Conservation (phyloP, 2,888 invertebrate species). For the Hypolimnas misippus region DNA sequence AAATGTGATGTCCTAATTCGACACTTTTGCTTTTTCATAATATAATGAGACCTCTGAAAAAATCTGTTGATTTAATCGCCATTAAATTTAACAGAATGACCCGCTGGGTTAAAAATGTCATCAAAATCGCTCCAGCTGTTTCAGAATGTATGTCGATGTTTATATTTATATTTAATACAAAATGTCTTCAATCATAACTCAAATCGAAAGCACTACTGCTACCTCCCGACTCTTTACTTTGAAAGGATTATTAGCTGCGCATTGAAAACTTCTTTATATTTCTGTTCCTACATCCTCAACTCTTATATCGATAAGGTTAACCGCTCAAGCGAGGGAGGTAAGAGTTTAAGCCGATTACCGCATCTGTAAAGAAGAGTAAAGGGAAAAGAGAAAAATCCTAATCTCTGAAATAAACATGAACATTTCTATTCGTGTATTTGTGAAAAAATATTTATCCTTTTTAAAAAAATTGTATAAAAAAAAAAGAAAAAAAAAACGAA, state of each 20-base stretch:
- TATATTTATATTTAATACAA: no score
- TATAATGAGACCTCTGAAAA: no score
- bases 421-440: neutral
- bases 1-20: no score
- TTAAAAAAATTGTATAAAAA: constrained; percentile 4
- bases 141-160: no score
- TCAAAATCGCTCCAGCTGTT: no score
- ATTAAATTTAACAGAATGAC: no score
- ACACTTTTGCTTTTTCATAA: no score
- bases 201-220: no score
- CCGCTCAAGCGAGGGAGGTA: constrained; percentile 8
- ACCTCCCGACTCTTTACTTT: neutral
- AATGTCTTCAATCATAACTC: no score
- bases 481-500: constrained; percentile 3
- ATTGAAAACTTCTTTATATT: neutral
- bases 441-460: neutral
- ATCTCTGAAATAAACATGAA: constrained; percentile 13
- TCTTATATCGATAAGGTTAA: constrained; percentile 1
- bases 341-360: constrained; percentile 10
- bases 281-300: neutral
- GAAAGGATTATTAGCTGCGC: neutral
- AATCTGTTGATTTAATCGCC: no score
- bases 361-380: constrained; percentile 4
- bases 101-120: no score
- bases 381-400: constrained; percentile 5